A percentile compares a stretch with the other conserved stretches of the same genome.
These are phyloP conservation scores for Ptilodon capucinus DNA, from an alignment of 2,888 invertebrate genomes.

Conservation along the genomic window DNA sequence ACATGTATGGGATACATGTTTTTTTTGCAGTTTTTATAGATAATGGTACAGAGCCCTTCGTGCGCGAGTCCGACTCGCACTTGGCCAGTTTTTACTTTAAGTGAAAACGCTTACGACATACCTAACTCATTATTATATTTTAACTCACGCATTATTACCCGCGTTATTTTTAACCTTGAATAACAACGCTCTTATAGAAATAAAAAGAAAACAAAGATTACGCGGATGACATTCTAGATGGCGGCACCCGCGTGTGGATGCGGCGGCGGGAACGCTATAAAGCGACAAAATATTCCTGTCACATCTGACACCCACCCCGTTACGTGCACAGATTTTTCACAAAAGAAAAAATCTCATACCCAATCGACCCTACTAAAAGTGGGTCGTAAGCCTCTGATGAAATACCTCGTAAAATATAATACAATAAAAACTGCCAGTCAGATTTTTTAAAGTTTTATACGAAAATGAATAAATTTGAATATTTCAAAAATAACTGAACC, in stretches of 20 bases:
- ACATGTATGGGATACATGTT: too few relatives aligned
- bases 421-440: slow-evolving; percentile 24
- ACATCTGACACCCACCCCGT: slow-evolving; percentile 36
- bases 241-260: slow-evolving; percentile 11
- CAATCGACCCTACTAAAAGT: slow-evolving; percentile 42
- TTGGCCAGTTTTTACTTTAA: too few relatives aligned
- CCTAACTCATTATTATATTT: too few relatives aligned
- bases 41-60: too few relatives aligned
- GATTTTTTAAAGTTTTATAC: slow-evolving; percentile 23
- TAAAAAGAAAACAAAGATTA: slow-evolving; percentile 4
- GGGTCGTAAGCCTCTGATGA: slow-evolving; percentile 44
- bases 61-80: too few relatives aligned
- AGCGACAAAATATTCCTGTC: slow-evolving; percentile 47
- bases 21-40: too few relatives aligned
- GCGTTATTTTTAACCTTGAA: background rate
- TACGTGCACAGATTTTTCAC: slow-evolving; percentile 53
- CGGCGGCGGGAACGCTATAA: slow-evolving; percentile 14
- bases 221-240: slow-evolving; percentile 9
- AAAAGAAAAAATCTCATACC: slow-evolving; percentile 38
- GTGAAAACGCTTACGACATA: too few relatives aligned
- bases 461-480: slow-evolving; percentile 28
- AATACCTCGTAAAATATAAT: slow-evolving; percentile 44
- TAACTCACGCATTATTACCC: too few relatives aligned
- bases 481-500: slow-evolving; percentile 6
- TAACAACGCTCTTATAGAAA: background rate